These are phyloP conservation scores for Campoplex capitator DNA, from an alignment of 2,888 invertebrate genomes.

Conservation along the genomic window DNA sequence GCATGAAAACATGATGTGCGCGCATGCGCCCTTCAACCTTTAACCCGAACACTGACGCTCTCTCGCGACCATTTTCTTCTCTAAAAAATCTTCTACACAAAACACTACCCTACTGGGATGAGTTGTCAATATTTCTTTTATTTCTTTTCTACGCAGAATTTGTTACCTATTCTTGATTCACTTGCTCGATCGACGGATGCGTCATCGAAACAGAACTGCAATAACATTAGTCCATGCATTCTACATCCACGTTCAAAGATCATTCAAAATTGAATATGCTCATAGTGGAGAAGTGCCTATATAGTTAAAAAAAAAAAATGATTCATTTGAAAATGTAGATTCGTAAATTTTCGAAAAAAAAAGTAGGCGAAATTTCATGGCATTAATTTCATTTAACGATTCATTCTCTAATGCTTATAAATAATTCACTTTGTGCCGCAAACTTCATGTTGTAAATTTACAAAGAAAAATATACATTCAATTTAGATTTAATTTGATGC, in stretches of 20 bases:
- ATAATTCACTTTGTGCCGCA: background rate
- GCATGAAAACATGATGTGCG: conserved; percentile 12
- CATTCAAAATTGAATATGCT: background rate
- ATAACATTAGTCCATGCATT: background rate
- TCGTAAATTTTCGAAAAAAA: background rate
- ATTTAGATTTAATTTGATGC: background rate
- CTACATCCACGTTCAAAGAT: conserved; percentile 1
- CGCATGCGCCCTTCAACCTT: conserved; percentile 21
- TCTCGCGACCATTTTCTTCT: conserved; percentile 1
- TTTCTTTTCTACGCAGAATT: conserved; percentile 19
- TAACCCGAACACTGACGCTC: background rate
- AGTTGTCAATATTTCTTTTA: conserved; percentile 3
- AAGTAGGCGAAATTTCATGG: background rate
- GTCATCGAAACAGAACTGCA: conserved; percentile 7
- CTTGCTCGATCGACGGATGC: conserved; percentile 1
- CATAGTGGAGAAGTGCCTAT: background rate
- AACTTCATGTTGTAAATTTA: background rate
- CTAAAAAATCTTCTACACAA: background rate
- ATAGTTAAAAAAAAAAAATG: background rate
- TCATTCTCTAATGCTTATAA: background rate
- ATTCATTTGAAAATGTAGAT: background rate
- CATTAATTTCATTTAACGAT: background rate
- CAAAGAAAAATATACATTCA: background rate
- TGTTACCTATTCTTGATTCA: background rate
- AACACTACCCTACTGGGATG: background rate